These are phyloP conservation scores for Agrochola macilenta DNA, from an alignment of 2,888 invertebrate species.

Conservation along the genomic window DNA sequence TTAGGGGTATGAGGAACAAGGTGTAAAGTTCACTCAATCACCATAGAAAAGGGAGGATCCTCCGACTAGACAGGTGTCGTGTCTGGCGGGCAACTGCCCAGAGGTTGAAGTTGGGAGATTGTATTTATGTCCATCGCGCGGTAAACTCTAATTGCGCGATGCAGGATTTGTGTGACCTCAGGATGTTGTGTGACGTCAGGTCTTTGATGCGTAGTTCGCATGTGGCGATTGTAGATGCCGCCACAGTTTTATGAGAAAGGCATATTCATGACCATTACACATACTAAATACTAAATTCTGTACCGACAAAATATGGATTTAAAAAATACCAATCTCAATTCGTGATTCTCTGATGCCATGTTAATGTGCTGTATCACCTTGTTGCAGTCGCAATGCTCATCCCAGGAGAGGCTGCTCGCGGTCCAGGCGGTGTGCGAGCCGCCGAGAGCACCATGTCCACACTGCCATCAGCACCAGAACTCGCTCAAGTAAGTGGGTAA, in stretches of 20 bases:
- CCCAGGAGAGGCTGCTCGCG: conserved; percentile 97
- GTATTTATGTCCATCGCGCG: no score
- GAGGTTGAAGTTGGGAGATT: no score
- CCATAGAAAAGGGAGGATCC: no score
- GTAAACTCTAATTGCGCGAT: no score
- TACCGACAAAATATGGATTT: background rate
- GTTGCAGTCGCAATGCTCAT: conserved; percentile 99
- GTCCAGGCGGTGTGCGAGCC: conserved; percentile 85
- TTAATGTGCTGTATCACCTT: conserved; percentile 54
- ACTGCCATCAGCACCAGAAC: conserved; percentile 88
- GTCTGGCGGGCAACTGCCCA: no score
- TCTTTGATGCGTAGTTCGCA: no score
- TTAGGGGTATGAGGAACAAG: no score
- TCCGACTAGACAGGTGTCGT: no score
- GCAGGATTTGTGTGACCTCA: no score
- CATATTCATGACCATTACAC: background rate
- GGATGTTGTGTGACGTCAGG: no score
- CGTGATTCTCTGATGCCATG: background rate
- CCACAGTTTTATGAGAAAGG: background rate
- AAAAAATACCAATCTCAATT: background rate
- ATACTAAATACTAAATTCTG: background rate
- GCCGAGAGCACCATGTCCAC: conserved; percentile 85
- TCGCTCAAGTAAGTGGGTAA: conserved; percentile 82
- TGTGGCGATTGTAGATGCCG: no score
- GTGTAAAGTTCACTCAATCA: no score